Percentiles rank a stretch among this genome's conserved stretches.
phyloP scores from a whole-genome alignment of 1,140 invertebrate genomes.

The Drosophila kepulauana region DNA sequence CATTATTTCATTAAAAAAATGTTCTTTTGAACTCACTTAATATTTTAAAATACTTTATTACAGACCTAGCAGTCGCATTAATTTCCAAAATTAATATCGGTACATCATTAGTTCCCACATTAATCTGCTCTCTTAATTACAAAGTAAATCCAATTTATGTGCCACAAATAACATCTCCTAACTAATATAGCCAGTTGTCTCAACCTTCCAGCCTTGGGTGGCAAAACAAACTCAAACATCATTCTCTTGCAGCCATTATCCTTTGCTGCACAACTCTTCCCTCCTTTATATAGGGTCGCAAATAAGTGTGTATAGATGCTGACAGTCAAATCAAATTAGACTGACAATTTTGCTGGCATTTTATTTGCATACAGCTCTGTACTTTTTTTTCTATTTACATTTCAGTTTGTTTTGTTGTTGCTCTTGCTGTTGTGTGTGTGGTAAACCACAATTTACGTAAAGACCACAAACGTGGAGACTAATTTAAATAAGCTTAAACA shows the following conservation, averaged over 20 bases:
- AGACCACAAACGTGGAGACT: slow-evolving; percentile 58
- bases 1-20: too few relatives aligned
- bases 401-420: slow-evolving; percentile 30
- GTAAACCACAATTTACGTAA: slow-evolving; percentile 40
- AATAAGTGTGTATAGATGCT: slow-evolving; percentile 36
- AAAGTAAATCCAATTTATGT: neutral
- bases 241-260: neutral
- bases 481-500: slow-evolving; percentile 72
- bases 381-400: slow-evolving; percentile 13
- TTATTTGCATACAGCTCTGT: slow-evolving; percentile 29
- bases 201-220: neutral
- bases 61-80: too few relatives aligned
- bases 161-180: neutral
- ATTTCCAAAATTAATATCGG: too few relatives aligned
- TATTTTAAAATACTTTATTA: too few relatives aligned
- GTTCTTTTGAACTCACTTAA: too few relatives aligned
- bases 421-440: slow-evolving; percentile 29
- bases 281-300: slow-evolving; percentile 25
- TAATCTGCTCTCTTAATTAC: neutral
- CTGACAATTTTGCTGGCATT: slow-evolving; percentile 55
- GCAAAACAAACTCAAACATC: slow-evolving; percentile 21
- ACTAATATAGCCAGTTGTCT: neutral
- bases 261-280: neutral
- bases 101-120: neutral
- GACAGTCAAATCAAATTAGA: slow-evolving; percentile 69